These are phyloP conservation scores for Medauroidea extradentata DNA, from an alignment of 1,140 invertebrate species.

Conservation along the genomic window DNA sequence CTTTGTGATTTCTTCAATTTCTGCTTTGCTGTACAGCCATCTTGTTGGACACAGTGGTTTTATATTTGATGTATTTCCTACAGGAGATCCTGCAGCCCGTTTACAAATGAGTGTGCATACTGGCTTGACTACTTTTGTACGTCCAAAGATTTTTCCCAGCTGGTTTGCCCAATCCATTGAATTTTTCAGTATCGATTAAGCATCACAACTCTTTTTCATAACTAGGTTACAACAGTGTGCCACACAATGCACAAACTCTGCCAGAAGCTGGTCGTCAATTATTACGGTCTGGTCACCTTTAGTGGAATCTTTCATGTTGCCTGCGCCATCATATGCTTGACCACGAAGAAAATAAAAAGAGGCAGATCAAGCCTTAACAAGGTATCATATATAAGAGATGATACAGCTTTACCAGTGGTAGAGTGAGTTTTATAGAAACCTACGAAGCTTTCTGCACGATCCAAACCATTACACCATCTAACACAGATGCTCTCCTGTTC, in stretches of 20 bases:
- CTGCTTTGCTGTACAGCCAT: neutral
- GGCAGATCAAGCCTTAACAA: neutral
- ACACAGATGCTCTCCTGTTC: too few species aligned
- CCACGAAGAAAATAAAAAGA: neutral
- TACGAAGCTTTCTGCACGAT: neutral
- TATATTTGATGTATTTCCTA: neutral
- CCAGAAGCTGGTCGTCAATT: neutral
- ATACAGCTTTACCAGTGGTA: neutral
- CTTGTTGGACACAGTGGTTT: constrained; percentile 1
- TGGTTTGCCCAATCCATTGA: neutral
- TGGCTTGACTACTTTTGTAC: neutral
- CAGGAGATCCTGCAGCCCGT: neutral
- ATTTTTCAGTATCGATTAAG: neutral
- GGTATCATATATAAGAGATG: neutral
- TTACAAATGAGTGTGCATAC: neutral
- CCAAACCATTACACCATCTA: too few species aligned
- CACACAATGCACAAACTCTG: neutral
- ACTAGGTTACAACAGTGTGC: neutral
- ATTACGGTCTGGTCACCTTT: neutral
- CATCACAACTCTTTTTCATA: neutral
- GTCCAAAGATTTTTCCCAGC: neutral
- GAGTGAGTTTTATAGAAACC: neutral
- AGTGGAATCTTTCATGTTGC: neutral
- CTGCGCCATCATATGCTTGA: neutral
- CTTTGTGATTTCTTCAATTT: neutral